Evolutionary conservation across 2,113 vertebrate species (phyloP), one percentile per base, ranked within the genome.

Genomic region (Phocoena phocoena): DNA sequence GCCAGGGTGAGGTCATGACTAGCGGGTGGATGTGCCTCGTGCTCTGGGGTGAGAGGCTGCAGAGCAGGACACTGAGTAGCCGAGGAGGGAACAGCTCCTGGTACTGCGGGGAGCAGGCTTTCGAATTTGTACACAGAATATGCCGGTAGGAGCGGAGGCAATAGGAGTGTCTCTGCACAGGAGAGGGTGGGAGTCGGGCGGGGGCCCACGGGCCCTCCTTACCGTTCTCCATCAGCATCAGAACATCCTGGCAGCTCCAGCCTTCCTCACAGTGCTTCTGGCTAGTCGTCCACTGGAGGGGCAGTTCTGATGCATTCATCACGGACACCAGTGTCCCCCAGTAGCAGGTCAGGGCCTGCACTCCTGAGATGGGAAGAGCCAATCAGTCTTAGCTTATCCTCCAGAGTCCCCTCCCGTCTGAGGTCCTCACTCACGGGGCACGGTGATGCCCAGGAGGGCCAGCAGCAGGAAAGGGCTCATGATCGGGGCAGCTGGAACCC

Each of bases 261-360:
- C 88, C 76, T 0, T 5, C 8, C 1, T 1, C 4, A 38, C 96
- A 97, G 0, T 0, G 0, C 9, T 3, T 0, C 20, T 3, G 0
- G 0, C 0, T 0, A 1, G 1, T 0, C 0, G 7, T 73, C 97
- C 95, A 98, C 0, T 0, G 0, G 0, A 91, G 1, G 2, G 85
- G 81, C 28, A 79, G 17, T 2, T 41, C 3, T 0, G 47, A 21
- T 1, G 4, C 2, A 1, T 55, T 14, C 4, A 0, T 4, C 67
- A 91, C 12, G 0, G 1, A 0, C 8, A n/a, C 0, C 7, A 0
- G 0, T 3, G 0, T 0, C 5, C 1, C 31, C 0, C 0, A 0
- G 4, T 90, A 11, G 65, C 97, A 98, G 53, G 2, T n/a, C 76
- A 97, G 71, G 21, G 77, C 67, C 41, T 55, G 53, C 1, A 0